Evolutionary conservation across 2,888 invertebrate genomes (phyloP).

Genomic region (Apodemia duryi): DNA sequence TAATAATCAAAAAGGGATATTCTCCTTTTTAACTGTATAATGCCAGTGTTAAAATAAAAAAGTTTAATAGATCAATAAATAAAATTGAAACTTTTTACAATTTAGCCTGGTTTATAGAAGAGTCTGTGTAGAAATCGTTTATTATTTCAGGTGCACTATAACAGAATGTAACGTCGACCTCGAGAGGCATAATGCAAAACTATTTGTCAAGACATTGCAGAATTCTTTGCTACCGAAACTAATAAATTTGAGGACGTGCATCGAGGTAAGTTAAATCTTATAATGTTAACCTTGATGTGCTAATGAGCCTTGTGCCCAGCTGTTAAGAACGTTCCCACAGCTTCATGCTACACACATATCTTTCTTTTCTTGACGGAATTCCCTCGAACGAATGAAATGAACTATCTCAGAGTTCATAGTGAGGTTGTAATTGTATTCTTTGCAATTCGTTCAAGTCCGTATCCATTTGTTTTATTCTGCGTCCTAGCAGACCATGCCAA

Average conservation of each 20-base stretch:
- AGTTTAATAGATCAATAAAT: too few species aligned
- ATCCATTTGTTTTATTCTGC: too few species aligned
- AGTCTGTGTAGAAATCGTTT: neutral
- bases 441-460: too few species aligned
- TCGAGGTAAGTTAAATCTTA: conserved; percentile 76
- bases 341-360: too few species aligned
- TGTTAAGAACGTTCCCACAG: too few species aligned
- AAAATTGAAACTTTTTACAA: too few species aligned
- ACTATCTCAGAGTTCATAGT: neutral
- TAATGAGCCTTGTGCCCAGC: too few species aligned
- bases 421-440: neutral
- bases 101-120: neutral
- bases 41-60: too few species aligned
- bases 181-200: conserved; percentile 91
- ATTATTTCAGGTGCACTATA: conserved; percentile 58
- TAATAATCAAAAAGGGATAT: too few species aligned
- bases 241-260: conserved; percentile 86
- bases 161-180: conserved; percentile 88
- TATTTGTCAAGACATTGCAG: conserved; percentile 88
- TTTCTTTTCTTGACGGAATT: too few species aligned
- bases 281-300: neutral
- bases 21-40: too few species aligned
- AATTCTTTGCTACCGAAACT: conserved; percentile 88
- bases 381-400: neutral
- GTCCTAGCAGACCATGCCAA: too few species aligned